Evolutionary conservation across 92 coral and sea anemone genomes (phyloP).

Genomic region (Paragorgia papillata): DNA sequence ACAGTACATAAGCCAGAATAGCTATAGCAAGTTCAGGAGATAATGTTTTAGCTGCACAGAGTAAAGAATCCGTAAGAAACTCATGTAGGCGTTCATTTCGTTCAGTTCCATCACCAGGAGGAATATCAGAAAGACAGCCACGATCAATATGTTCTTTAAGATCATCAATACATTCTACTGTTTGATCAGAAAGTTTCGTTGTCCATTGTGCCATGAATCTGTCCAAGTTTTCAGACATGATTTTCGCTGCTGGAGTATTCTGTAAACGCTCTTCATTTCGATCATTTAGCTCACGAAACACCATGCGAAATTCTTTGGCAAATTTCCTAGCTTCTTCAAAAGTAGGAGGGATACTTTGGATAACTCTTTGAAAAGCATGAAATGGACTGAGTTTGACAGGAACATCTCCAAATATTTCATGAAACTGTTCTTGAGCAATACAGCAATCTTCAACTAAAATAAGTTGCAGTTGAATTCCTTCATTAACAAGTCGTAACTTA

Average conservation of each 20-base stretch:
- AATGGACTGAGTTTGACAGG: slow-evolving; percentile 32
- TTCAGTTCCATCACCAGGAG: slow-evolving; percentile 72
- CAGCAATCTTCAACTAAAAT: slow-evolving; percentile 77
- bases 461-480: slow-evolving; percentile 61
- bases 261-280: slow-evolving; percentile 50
- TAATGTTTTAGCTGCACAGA: slow-evolving; percentile 64
- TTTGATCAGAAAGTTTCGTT: slow-evolving; percentile 35
- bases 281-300: slow-evolving; percentile 62
- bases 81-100: slow-evolving; percentile 67
- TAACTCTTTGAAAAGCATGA: slow-evolving; percentile 57
- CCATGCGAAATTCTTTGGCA: slow-evolving; percentile 61
- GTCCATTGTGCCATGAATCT: slow-evolving; percentile 52
- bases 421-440: slow-evolving; percentile 42
- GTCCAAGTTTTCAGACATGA: slow-evolving; percentile 65
- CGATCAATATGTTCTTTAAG: slow-evolving; percentile 61
- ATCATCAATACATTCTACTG: slow-evolving; percentile 55
- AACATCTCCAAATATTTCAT: slow-evolving; percentile 19
- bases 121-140: slow-evolving; percentile 70
- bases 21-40: slow-evolving; percentile 79
- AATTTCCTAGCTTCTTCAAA: slow-evolving; percentile 46
- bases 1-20: slow-evolving; percentile 55
- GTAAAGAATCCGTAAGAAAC: slow-evolving; percentile 58
- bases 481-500: slow-evolving; percentile 49
- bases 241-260: slow-evolving; percentile 52
- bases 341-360: slow-evolving; percentile 53